These are phyloP conservation scores for Xestobium rufovillosum DNA, from an alignment of 2,888 invertebrate species.

Conservation along the genomic window DNA sequence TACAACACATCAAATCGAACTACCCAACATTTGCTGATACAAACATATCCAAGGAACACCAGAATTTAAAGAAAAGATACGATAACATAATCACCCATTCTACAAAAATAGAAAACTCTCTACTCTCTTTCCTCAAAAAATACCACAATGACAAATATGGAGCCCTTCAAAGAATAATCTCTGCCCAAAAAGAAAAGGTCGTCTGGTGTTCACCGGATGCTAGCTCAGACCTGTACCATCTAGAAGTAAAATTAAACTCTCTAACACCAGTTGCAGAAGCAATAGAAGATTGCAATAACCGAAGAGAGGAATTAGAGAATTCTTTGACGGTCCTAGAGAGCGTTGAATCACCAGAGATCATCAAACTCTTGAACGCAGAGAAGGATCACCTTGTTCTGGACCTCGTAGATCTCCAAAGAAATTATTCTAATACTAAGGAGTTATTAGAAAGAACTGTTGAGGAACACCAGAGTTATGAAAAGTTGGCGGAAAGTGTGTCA, in stretches of 20 bases:
- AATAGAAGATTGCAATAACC: constrained; percentile 60
- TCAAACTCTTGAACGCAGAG: constrained; percentile 59
- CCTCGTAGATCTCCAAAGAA: constrained; percentile 60
- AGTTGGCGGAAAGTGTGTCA: constrained; percentile 63
- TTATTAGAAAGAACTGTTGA: constrained; percentile 63
- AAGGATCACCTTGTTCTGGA: constrained; percentile 64
- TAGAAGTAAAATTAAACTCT: constrained; percentile 83
- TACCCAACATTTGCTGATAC: constrained; percentile 76
- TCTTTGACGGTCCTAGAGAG: constrained; percentile 64
- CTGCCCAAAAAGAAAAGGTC: constrained; percentile 78
- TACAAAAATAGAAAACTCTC: constrained; percentile 71
- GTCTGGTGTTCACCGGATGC: constrained; percentile 87
- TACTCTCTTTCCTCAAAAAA: constrained; percentile 78
- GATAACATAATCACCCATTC: constrained; percentile 71
- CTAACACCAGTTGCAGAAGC: constrained; percentile 67
- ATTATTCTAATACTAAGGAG: constrained; percentile 60
- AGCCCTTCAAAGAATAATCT: constrained; percentile 71
- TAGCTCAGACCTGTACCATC: constrained; percentile 82
- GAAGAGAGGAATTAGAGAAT: constrained; percentile 60
- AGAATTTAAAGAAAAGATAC: constrained; percentile 74
- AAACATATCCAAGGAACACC: constrained; percentile 72
- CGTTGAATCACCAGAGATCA: constrained; percentile 65
- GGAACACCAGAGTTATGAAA: constrained; percentile 76
- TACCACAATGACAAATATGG: constrained; percentile 78
- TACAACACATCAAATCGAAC: constrained; percentile 61